A percentile compares a stretch with the other conserved stretches of the same genome.
These are phyloP conservation scores for Melanerpes formicivorus DNA, from an alignment of 2,113 vertebrate genomes.

Conservation along the genomic window DNA sequence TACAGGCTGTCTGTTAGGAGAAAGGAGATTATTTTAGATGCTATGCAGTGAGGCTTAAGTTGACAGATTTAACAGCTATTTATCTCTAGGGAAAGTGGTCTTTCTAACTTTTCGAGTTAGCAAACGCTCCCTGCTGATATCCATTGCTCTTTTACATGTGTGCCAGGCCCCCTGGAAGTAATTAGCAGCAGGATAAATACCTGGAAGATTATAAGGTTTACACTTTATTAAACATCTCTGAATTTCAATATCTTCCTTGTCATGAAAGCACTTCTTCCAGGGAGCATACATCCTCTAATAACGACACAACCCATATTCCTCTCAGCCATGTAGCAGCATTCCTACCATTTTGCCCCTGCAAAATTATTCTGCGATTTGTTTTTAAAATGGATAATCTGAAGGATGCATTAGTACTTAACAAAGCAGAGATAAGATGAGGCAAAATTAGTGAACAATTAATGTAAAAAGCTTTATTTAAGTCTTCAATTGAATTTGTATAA, in stretches of 20 bases:
- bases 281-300: constrained; percentile 20
- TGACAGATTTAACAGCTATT: constrained; percentile 61
- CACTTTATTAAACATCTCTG: constrained; percentile 50
- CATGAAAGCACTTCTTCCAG: constrained; percentile 42
- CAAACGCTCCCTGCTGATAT: constrained; percentile 61
- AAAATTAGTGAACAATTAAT: constrained; percentile 45
- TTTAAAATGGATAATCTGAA: constrained; percentile 43
- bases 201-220: constrained; percentile 65
- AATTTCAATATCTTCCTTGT: constrained; percentile 58
- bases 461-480: constrained; percentile 7
- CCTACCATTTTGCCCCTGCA: neutral
- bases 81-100: constrained; percentile 51
- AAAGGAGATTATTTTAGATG: constrained; percentile 43
- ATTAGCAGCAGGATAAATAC: constrained; percentile 68
- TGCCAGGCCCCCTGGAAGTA: constrained; percentile 61
- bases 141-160: constrained; percentile 56
- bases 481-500: neutral
- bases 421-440: constrained; percentile 9
- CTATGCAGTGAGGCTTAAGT: constrained; percentile 11
- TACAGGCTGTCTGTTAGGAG: neutral
- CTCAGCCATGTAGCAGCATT: constrained; percentile 23
- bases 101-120: constrained; percentile 58
- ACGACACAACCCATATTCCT: constrained; percentile 53
- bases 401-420: neutral
- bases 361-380: constrained; percentile 53